Conservation (phyloP, 2,888 invertebrate genomes). For the Neria commutata region DNA sequence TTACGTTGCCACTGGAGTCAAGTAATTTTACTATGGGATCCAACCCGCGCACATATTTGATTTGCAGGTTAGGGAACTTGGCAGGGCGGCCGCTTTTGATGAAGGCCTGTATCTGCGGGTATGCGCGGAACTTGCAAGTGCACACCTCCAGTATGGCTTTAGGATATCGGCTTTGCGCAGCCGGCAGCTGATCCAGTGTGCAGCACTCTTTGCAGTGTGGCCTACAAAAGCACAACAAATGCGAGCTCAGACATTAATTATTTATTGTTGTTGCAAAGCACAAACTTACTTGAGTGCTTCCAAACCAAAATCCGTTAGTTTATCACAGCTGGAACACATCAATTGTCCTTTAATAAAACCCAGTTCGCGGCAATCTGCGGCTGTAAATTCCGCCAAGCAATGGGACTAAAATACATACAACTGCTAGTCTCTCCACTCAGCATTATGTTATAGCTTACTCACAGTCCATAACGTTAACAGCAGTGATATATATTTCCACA, state of each 20-base stretch:
- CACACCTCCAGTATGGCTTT: constrained; percentile 94
- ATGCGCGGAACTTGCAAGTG: constrained; percentile 97
- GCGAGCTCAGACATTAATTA: no score
- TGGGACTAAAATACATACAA: background rate
- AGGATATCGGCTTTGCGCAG: constrained; percentile 79
- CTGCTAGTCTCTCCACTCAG: no score
- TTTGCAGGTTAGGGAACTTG: constrained; percentile 88
- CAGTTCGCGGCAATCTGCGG: constrained; percentile 82
- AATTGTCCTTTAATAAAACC: constrained; percentile 88
- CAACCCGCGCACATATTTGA: constrained; percentile 90
- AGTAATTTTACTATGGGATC: constrained; percentile 93
- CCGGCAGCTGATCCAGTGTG: constrained; percentile 72
- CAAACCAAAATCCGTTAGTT: constrained; percentile 71
- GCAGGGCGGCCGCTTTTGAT: constrained; percentile 90
- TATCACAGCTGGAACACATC: constrained; percentile 87
- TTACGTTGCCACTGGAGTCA: constrained; percentile 81
- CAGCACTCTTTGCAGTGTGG: constrained; percentile 78
- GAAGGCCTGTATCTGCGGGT: constrained; percentile 98
- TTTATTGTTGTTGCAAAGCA: no score
- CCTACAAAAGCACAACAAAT: constrained; percentile 53
- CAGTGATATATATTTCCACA: background rate
- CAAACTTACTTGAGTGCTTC: constrained; percentile 50
- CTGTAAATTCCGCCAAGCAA: constrained; percentile 67
- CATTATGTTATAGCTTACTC: no score
- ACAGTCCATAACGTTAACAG: background rate